Evolutionary conservation across 2,888 invertebrate species (phyloP), one percentile per base, ranked within the genome.

Genomic region (Hypomecis punctinalis): DNA sequence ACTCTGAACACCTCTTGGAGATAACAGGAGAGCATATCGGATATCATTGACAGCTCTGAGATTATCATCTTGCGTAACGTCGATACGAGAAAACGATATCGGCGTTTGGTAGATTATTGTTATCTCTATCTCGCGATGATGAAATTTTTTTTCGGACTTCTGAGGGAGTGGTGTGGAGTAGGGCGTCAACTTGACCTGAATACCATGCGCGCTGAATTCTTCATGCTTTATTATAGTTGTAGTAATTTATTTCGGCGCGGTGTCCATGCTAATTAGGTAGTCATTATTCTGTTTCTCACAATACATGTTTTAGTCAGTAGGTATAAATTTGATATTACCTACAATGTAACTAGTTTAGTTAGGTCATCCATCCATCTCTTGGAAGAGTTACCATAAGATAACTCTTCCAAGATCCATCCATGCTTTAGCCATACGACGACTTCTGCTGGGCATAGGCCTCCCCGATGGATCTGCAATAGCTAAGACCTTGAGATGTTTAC

Each of bases 31-130:
- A 82, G 85, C 80, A 78, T 77, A 84, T 81, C 76, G 78, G 75
- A 74, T 87, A 86, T 89, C 87, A 82, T 85, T 90, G 91, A 89
- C 89, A 90, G 84, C 35, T 75, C 85, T 68, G 58, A 86, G 90
- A 91, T 91, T 83, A 84, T 57, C 66, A 78, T 76, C 82, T 91
- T 91, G 91, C 85, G 92, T 88, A 92, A 91, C 75, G 40, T 65
- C 67, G 84, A 86, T 84, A 84, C 71, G 73, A 56, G 56, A 69
- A 75, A 81, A 9, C 37, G 52, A 52, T 52, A 52, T 49, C 45
- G 52, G 59, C 70, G 75, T 81, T 80, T 73, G 73, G 71, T 63
- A 82, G 86, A 88, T 86, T 78, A 82, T 49, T 70, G 72, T 84
- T 84, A 88, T 88, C 86, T 78, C 84, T 84, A 88, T 89, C 86